Evolutionary conservation across 2,888 invertebrate species (phyloP), one percentile per base, ranked within the genome.

Genomic region (Brachyptera putata): DNA sequence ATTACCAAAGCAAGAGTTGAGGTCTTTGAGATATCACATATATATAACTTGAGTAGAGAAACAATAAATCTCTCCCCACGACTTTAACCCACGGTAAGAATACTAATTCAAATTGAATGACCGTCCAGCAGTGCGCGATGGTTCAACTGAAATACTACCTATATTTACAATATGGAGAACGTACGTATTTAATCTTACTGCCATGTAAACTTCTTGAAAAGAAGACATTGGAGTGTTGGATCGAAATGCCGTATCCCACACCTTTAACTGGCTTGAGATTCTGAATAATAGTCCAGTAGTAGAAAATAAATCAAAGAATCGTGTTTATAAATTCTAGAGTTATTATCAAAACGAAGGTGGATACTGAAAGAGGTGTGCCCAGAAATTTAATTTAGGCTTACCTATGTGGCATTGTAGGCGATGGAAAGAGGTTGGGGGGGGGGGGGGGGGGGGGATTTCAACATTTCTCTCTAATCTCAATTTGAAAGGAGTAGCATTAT

Each of bases 161-260:
- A 50, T 30, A 50, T 50, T 30, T 50, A 50, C 50, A 50, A 50
- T 26, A 50, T 50, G 50, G 50, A 50, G 14, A 50, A 14, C 21
- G 30, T 34, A 30, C 21, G 50, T 34, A 30, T 50, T 50, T 4
- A 50, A 50, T 50, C 50, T 50, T 50, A 21, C n/a, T 50, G 39
- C 39, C 39, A 18, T 46, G 50, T n/a, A n/a, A n/a, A n/a, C n/a
- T n/a, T n/a, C n/a, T 50, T 50, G 50, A 50, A 50, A 50, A 50
- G 50, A 50, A 50, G 50, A 50, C 50, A 50, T 50, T 50, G 50
- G 30, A 50, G 26, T 18, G 26, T 24, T 49, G 50, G 26, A 50
- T 50, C 30, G 50, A 50, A 30, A 50, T 50, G n/a, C 34, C 13
- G 18, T 18, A 34, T 50, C 50, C 50, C 50, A 50, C 50, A 50